Evolutionary conservation across 2,113 vertebrate genomes (phyloP).

Genomic region (Hypanus sabinus): DNA sequence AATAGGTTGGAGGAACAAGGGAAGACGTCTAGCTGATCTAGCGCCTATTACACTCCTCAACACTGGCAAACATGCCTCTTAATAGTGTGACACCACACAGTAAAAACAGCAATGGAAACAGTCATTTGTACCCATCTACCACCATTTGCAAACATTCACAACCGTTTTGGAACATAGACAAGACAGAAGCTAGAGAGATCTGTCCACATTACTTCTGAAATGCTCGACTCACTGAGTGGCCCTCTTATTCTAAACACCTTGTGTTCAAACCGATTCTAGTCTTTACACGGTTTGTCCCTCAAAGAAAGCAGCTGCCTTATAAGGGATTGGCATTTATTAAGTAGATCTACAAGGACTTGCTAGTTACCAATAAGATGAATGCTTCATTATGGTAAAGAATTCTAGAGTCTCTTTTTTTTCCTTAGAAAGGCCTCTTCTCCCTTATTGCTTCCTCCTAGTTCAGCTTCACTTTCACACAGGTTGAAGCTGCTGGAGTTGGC

Average conservation of each 20-base stretch:
- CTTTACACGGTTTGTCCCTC: slow-evolving; percentile 6
- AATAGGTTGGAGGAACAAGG: background rate
- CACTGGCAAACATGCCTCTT: background rate
- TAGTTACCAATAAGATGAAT: slow-evolving; percentile 35
- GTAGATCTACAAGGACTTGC: slow-evolving; percentile 34
- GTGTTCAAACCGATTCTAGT: slow-evolving; percentile 25
- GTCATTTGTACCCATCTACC: slow-evolving; percentile 30
- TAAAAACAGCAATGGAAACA: background rate
- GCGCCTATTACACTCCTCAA: background rate
- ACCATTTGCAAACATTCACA: slow-evolving; percentile 28
- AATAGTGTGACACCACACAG: background rate
- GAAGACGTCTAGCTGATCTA: background rate
- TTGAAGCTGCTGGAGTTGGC: slow-evolving; percentile 17
- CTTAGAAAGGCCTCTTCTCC: slow-evolving; percentile 19
- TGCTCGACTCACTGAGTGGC: slow-evolving; percentile 1
- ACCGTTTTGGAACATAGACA: slow-evolving; percentile 16
- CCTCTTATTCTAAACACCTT: slow-evolving; percentile 24
- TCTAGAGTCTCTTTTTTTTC: slow-evolving; percentile 27
- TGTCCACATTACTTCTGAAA: background rate
- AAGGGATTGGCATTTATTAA: slow-evolving; percentile 36
- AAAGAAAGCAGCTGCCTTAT: slow-evolving; percentile 33
- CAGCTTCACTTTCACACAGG: slow-evolving; percentile 11
- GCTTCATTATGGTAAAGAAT: slow-evolving; percentile 33
- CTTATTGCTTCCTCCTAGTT: slow-evolving; percentile 5
- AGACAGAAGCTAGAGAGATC: slow-evolving; percentile 12